Evolutionary conservation across 1,140 invertebrate genomes (phyloP), one percentile per base, ranked within the genome.

Genomic region (Caenorhabditis brenneri): DNA sequence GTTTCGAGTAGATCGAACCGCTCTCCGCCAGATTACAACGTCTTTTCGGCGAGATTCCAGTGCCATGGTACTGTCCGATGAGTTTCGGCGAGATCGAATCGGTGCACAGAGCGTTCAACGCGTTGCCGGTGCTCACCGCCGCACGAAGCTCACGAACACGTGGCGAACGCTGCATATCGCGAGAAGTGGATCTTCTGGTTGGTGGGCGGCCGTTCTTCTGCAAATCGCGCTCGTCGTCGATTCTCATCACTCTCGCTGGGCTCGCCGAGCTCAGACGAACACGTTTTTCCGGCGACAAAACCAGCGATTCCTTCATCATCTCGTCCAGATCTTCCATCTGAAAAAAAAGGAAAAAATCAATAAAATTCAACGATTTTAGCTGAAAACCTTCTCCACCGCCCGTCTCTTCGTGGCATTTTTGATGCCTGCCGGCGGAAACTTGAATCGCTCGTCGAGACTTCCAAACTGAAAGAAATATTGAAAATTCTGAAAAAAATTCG

Each of bases 21-120:
- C 12, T 29, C 31, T 33, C 16, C 10, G 15, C 19, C 3, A 16
- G 15, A 9, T 10, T 7, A 10, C 5, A 10, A 55, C 22, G 53
- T 74, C 36, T 74, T 42, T 10, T 74, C n/a, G 65, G 33, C 65
- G 65, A 74, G 5, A 12, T 12, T 15, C 12, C 65, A 1, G 16
- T 9, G 7, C 31, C 31, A 10, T 53, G 16, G n/a, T n/a, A n/a
- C 22, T 9, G 12, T 33, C 16, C 24, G 3, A 74, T 33, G 4
- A 74, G 29, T 74, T 74, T 42, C 65, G 65, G 65, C 2, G 65
- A 74, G 24, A 74, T 74, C 36, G 65, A 74, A 31, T 74, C 65
- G 10, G 19, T 74, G 15, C 36, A 39, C 19, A 74, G 3, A 2
- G 36, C 33, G 9, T 29, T 36, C 65, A 19, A 9, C 42, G 6